phyloP scores from a whole-genome alignment of 2,797 vertebrate species.

The Hippocampus kuda region DNA sequence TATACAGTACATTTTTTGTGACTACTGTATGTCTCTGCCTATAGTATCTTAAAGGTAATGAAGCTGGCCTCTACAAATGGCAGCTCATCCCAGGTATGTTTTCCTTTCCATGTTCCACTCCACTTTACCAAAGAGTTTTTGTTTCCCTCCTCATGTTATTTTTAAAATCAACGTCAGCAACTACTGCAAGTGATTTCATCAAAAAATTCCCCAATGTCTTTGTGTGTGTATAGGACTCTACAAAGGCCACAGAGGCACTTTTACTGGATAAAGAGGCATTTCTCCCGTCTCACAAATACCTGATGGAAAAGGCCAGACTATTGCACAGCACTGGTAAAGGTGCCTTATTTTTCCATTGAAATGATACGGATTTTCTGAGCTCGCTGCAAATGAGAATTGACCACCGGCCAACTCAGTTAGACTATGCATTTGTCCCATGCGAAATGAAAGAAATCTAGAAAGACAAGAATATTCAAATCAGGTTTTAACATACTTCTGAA shows the following conservation, averaged over 20 bases:
- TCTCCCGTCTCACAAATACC: constrained; percentile 80
- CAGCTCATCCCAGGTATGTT: constrained; percentile 77
- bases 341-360: not conserved
- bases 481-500: not conserved
- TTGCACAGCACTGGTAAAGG: constrained; percentile 72
- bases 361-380: not conserved
- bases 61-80: constrained; percentile 83
- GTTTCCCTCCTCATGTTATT: constrained; percentile 25
- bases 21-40: constrained; percentile 14
- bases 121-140: constrained; percentile 4
- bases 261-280: constrained; percentile 82
- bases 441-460: not conserved
- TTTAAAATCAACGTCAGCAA: constrained; percentile 38
- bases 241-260: constrained; percentile 75
- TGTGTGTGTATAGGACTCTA: constrained; percentile 67
- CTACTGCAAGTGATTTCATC: constrained; percentile 43
- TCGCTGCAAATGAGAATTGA: not conserved
- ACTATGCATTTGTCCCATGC: not conserved
- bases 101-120: constrained; percentile 9
- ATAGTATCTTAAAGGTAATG: constrained; percentile 92
- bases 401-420: not conserved
- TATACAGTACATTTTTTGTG: not conserved
- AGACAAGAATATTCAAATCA: not conserved
- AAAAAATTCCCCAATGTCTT: constrained; percentile 28
- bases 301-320: constrained; percentile 75